Evolutionary conservation across 1,140 invertebrate genomes (phyloP).

Genomic region (Camponotus vicinus): DNA sequence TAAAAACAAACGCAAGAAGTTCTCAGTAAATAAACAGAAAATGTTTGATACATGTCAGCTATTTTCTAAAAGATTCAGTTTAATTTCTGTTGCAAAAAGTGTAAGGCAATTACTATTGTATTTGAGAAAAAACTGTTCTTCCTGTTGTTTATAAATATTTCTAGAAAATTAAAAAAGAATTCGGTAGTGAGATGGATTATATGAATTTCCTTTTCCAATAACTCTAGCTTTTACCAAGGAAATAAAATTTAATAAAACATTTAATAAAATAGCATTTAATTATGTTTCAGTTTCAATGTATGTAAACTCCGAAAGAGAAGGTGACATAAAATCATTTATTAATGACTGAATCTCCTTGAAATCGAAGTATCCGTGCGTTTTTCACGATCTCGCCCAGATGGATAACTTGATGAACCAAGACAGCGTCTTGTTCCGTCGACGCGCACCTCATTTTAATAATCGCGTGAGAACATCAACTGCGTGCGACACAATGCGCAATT

Average conservation of each 20-base stretch:
- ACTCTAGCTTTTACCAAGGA: neutral
- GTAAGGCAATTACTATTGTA: neutral
- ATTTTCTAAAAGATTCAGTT: neutral
- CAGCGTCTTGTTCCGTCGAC: neutral
- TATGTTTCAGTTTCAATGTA: neutral
- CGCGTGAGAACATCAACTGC: constrained; percentile 43
- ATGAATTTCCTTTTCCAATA: neutral
- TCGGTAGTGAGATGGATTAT: neutral
- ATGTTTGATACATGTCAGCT: neutral
- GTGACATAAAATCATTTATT: neutral
- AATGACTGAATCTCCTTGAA: neutral
- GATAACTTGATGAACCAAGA: neutral
- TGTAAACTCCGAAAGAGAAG: neutral
- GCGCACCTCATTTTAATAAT: neutral
- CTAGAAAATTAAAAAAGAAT: neutral
- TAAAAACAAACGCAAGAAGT: neutral
- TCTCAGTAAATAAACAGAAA: neutral
- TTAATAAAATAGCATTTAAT: neutral
- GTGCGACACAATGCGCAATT: constrained; percentile 25
- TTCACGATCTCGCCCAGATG: neutral
- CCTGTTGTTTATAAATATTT: neutral
- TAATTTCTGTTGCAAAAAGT: neutral
- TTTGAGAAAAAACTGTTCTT: neutral
- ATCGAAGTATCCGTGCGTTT: neutral
- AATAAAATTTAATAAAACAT: neutral